Conservation (phyloP, 2,113 vertebrate species). For the Centropristis striata region DNA sequence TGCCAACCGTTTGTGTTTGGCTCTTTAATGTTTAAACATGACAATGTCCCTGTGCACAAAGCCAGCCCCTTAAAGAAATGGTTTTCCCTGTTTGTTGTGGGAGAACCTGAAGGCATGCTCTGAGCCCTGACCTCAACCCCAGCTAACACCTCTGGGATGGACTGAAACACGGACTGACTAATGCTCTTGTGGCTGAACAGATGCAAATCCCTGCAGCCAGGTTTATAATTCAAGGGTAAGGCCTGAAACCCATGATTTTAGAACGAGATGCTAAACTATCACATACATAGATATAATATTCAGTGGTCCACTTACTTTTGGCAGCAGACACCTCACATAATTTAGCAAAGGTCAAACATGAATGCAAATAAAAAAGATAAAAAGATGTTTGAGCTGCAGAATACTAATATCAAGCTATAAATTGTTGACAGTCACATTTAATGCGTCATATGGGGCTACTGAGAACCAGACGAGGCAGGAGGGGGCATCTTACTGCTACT, state of each 20-base stretch:
- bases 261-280: background rate
- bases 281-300: background rate
- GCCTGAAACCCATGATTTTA: background rate
- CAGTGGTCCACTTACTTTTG: background rate
- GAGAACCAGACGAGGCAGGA: background rate
- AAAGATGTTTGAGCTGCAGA: background rate
- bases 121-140: conserved; percentile 4
- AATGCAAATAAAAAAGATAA: background rate
- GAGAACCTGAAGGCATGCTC: background rate
- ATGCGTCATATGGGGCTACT: conserved; percentile 10
- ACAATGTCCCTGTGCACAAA: background rate
- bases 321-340: no score
- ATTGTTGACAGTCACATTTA: conserved; percentile 18
- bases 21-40: background rate
- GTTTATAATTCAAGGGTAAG: background rate
- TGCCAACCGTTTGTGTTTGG: background rate
- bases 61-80: background rate
- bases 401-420: background rate
- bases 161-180: background rate
- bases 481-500: conserved; percentile 1
- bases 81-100: background rate
- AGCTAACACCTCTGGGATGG: conserved; percentile 10
- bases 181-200: background rate
- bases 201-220: background rate
- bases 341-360: background rate